A percentile compares a stretch with the other conserved stretches of the same genome.
Conservation (phyloP, 2,113 vertebrate species). For the Probosciger aterrimus region DNA sequence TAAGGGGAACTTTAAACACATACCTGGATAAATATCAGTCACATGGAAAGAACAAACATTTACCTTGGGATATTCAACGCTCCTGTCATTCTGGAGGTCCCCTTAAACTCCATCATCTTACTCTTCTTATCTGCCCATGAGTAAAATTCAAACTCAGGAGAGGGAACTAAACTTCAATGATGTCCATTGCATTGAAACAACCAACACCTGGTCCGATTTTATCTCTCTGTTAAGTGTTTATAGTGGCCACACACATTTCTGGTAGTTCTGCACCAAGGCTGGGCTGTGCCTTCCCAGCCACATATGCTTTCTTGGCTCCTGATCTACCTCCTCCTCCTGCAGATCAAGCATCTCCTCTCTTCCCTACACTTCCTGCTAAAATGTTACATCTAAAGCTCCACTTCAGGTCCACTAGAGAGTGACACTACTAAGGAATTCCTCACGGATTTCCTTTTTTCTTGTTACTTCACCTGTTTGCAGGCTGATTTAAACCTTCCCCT, state of each 20-base stretch:
- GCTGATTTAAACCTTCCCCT: not conserved
- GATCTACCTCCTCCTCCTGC: not conserved
- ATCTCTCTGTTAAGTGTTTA: not conserved
- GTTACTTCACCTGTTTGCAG: not conserved
- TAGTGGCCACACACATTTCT: not conserved
- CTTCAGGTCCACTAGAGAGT: not conserved
- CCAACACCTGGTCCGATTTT: not conserved
- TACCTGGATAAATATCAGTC: not conserved
- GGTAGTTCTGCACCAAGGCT: not conserved
- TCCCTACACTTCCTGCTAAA: not conserved
- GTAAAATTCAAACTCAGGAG: not conserved
- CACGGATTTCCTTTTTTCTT: not conserved
- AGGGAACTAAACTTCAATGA: not conserved
- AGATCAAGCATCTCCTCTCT: not conserved
- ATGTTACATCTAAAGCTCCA: fast-evolving
- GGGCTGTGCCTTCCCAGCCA: not conserved
- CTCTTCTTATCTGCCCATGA: not conserved
- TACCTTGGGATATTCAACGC: not conserved
- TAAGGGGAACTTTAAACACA: not conserved
- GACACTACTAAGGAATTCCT: not conserved
- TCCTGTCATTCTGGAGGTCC: not conserved
- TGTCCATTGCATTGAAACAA: not conserved
- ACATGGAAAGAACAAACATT: not conserved
- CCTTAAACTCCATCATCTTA: not conserved
- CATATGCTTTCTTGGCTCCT: not conserved